Evolutionary conservation across 2,797 vertebrate species (phyloP).

Genomic region (Rhinoraja longicauda): DNA sequence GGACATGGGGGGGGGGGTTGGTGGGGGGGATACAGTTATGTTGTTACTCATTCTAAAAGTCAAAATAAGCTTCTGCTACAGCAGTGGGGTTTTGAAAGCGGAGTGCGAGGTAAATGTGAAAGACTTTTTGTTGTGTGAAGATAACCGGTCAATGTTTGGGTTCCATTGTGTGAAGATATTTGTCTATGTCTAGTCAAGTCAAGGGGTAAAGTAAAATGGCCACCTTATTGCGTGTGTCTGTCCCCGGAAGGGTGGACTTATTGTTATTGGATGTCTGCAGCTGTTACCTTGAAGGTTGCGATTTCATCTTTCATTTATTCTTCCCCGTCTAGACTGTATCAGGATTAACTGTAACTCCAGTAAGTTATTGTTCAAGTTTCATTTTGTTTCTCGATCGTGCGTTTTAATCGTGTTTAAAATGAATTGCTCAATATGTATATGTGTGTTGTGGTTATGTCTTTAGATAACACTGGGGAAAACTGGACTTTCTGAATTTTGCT

Average conservation of each 20-base stretch:
- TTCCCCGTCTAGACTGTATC: constrained; percentile 99
- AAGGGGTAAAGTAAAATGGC: constrained; percentile 76
- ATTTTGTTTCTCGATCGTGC: constrained; percentile 80
- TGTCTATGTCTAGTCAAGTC: background rate
- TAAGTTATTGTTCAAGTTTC: constrained; percentile 99
- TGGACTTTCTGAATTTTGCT: background rate
- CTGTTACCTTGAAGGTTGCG: constrained; percentile 99
- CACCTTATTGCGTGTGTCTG: constrained; percentile 96
- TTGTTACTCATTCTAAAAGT: too few relatives aligned
- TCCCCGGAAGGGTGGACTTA: constrained; percentile 99
- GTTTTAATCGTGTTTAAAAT: constrained; percentile 41
- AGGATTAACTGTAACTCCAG: constrained; percentile 99
- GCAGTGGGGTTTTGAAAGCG: background rate
- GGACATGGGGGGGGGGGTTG: too few relatives aligned
- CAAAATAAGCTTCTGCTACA: background rate
- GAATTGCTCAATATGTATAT: constrained; percentile 11
- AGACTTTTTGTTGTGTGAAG: constrained; percentile 6
- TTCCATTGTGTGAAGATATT: constrained; percentile 24
- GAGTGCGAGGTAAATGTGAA: background rate
- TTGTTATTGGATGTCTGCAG: constrained; percentile 99
- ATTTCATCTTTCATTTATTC: constrained; percentile 99
- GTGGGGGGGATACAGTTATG: background rate
- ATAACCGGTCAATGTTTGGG: constrained; percentile 1
- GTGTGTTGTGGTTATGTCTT: background rate
- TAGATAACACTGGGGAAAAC: constrained; percentile 22